Base-by-base conservation (phyloP, 2,888 invertebrate genomes). In the Aleiodes testaceus region DNA sequence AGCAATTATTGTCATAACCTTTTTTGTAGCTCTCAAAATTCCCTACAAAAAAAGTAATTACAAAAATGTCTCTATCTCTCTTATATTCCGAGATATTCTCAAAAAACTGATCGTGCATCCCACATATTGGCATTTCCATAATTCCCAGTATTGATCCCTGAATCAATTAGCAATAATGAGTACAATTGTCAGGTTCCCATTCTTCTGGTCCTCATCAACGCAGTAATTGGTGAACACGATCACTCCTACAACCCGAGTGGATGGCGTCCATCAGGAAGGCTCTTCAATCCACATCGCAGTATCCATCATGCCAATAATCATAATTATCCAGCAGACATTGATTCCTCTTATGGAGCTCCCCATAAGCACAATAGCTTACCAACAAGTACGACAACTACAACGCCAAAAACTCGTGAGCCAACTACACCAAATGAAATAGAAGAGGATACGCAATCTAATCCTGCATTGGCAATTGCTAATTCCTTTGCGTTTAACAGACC, bases 401-500 rank as follows among this genome's bases (percentile, higher is more conserved):
- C 85, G n/a, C 81, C 82, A n/a, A 80, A 77, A 59, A 82, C 75
- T 77, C 77, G 80, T 55, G 84, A 84, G 44, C 73, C 74, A 16
- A 79, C 77, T 30, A 78, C 78, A 55, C 74, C 70, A 44, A 70
- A 74, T 20, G 45, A 63, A 63, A 45, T 45, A 18, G 6, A 45
- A 7, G 22, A 63, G 45, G 80, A 81, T 63, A 81, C 82, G 66
- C 80, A 83, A 55, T 59, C 78, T 50, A 82, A 80, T 72, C 85
- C 85, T 0, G 84, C 85, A 0, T 72, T 87, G 7, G 87, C 87
- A 49, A 79, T 87, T 26, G 87, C 87, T 14, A 87, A 87, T 75
- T 85, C 87, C 7, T 87, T 85, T 73, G 86, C 85, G 11, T 86
- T 87, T 72, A 86, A 86, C 74, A 79, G 83, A 64, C 87, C 87